phyloP scores from a whole-genome alignment of 2,113 vertebrate genomes.

The Mesitornis unicolor region DNA sequence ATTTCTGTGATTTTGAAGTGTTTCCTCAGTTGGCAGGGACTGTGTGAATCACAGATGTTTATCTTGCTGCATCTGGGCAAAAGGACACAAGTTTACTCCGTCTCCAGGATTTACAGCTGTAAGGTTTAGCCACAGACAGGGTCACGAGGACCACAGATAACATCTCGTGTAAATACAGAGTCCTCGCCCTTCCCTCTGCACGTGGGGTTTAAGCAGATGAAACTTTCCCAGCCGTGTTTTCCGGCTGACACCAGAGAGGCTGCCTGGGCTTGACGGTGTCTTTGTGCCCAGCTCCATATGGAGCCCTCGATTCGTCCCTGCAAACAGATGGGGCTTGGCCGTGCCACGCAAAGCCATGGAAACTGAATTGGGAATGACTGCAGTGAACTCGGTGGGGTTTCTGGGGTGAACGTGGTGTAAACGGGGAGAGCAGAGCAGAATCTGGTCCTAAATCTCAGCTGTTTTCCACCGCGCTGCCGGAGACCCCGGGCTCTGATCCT shows the following conservation, averaged over 20 bases:
- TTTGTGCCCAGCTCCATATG: accelerated
- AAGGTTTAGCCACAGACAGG: background rate
- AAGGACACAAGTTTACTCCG: background rate
- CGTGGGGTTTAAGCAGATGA: background rate
- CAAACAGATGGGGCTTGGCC: accelerated
- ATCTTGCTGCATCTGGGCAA: background rate
- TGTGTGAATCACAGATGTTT: background rate
- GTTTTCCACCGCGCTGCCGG: accelerated
- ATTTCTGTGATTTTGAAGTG: background rate
- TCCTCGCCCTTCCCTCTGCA: background rate
- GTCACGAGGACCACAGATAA: background rate
- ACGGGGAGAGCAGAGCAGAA: background rate
- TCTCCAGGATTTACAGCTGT: background rate
- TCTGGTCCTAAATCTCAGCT: background rate
- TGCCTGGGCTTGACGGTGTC: background rate
- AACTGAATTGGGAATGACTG: background rate
- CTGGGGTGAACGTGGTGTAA: background rate
- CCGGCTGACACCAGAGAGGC: accelerated
- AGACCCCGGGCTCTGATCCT: background rate
- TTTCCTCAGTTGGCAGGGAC: background rate
- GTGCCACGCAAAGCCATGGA: accelerated
- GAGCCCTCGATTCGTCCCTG: background rate
- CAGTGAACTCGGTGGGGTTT: background rate
- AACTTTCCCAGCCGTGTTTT: background rate
- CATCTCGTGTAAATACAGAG: background rate